A percentile compares a stretch with the other conserved stretches of the same genome.
phyloP scores from a whole-genome alignment of 2,888 invertebrate species.

The Cephonodes hylas region DNA sequence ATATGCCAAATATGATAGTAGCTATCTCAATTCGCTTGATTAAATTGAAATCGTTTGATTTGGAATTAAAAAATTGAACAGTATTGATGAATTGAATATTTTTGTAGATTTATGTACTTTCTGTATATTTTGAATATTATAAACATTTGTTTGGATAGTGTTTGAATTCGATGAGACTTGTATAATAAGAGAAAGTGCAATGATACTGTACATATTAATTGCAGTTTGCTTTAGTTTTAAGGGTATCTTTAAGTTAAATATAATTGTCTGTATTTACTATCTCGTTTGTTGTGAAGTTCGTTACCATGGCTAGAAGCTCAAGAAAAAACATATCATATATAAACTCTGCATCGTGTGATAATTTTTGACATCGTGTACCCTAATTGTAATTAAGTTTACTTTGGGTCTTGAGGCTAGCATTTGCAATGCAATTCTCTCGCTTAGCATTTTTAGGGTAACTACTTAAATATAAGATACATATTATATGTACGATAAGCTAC shows the following conservation, averaged over 20 bases:
- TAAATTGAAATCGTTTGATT: constrained; percentile 17
- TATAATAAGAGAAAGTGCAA: constrained; percentile 48
- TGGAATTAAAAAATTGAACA: constrained; percentile 25
- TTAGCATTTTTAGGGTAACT: constrained; percentile 21
- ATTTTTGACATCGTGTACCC: constrained; percentile 24
- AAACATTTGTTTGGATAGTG: constrained; percentile 20
- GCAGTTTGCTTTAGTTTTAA: constrained; percentile 52
- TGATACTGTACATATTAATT: constrained; percentile 68
- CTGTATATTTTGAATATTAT: constrained; percentile 50
- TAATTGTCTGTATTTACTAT: constrained; percentile 31
- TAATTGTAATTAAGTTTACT: constrained; percentile 2
- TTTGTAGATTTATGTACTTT: constrained; percentile 33
- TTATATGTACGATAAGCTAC: background rate
- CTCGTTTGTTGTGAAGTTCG: constrained; percentile 53
- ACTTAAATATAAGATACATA: constrained; percentile 17
- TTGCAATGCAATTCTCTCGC: constrained; percentile 34
- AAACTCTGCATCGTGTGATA: constrained; percentile 49
- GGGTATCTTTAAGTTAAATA: constrained; percentile 39
- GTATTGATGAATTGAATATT: constrained; percentile 44
- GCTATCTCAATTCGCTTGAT: constrained; percentile 31
- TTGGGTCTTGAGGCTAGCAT: constrained; percentile 43
- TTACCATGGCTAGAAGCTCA: constrained; percentile 74
- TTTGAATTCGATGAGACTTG: constrained; percentile 43
- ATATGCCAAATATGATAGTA: constrained; percentile 63
- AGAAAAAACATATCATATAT: constrained; percentile 69